A percentile compares a stretch with the other conserved stretches of the same genome.
Evolutionary conservation across 2,113 vertebrate species (phyloP).

Genomic region (Nycticebus coucang): DNA sequence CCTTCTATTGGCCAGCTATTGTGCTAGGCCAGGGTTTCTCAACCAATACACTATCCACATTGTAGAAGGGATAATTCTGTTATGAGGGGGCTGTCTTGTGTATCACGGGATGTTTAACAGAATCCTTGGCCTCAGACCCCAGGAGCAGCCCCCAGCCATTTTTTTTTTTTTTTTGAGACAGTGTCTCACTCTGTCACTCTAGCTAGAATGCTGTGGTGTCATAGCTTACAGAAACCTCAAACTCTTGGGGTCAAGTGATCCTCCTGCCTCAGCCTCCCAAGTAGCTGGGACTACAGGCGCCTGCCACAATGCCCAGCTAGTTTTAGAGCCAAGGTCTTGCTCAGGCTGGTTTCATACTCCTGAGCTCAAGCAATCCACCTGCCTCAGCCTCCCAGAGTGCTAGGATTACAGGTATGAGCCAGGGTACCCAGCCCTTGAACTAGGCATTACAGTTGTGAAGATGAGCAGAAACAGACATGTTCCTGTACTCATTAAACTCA

Average conservation of each 20-base stretch:
- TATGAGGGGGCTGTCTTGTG: background rate
- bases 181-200: background rate
- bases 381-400: background rate
- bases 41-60: background rate
- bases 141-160: background rate
- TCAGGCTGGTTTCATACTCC: too few species aligned
- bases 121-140: background rate
- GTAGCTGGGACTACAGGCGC: too few species aligned
- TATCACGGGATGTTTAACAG: background rate
- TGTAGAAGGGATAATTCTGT: background rate
- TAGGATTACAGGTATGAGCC: too few species aligned
- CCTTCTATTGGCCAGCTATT: background rate
- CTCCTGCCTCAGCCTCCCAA: too few species aligned
- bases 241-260: background rate
- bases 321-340: too few species aligned
- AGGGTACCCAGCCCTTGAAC: background rate
- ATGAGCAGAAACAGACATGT: background rate
- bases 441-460: background rate
- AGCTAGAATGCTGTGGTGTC: background rate
- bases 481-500: background rate
- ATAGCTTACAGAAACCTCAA: background rate
- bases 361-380: too few species aligned
- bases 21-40: background rate
- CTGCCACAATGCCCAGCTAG: too few species aligned
- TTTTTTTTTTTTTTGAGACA: too few species aligned